Base-by-base conservation (phyloP, 1,140 invertebrate genomes). In the Scaptodrosophila lebanonensis region DNA sequence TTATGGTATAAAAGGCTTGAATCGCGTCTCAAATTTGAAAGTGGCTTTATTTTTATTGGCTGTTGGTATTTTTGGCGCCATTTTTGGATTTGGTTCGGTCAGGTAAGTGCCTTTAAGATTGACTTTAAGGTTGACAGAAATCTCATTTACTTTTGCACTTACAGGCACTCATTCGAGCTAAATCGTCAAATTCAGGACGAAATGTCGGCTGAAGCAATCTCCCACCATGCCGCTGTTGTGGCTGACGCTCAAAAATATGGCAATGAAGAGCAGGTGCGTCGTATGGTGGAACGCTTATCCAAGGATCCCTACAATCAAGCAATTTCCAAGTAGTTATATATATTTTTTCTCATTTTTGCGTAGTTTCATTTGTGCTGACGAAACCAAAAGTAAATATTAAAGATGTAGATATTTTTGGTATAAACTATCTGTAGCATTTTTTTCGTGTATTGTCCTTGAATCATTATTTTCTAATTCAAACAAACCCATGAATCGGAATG, bases 1-100 rank as follows among this genome's bases (percentile, higher is more conserved):
- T 63, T 92, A 92, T 88, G 90, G 90, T 2, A 87, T 91, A 0
- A 88, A 87, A 63, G 90, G 91, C 2, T 25, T 90, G 0, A 88
- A 88, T 45, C 89, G 87, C 61, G 61, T 91, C 1, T 88, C 90
- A 0, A 92, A 92, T 79, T 82, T 83, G 53, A 87, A 85, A 13
- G 89, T 92, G 12, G 90, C 89, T 7, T 27, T 89, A 2, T 56
- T 89, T 9, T 88, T 90, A 47, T 62, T 90, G 30, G 63, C 88
- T 0, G 61, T 92, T 8, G 88, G 89, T 1, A 39, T 88, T 2
- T 15, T 90, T 20, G 89, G 90, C 4, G 83, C 89, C 11, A 27
- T 88, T n/a, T 66, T 91, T 15, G 90, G 91, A 62, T 84, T 89
- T 17, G 73, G 88, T 53, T 87, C 89, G 1, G 89, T 91, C 36